phyloP scores from a whole-genome alignment of 2,888 invertebrate genomes.

The Hemaris fuciformis region DNA sequence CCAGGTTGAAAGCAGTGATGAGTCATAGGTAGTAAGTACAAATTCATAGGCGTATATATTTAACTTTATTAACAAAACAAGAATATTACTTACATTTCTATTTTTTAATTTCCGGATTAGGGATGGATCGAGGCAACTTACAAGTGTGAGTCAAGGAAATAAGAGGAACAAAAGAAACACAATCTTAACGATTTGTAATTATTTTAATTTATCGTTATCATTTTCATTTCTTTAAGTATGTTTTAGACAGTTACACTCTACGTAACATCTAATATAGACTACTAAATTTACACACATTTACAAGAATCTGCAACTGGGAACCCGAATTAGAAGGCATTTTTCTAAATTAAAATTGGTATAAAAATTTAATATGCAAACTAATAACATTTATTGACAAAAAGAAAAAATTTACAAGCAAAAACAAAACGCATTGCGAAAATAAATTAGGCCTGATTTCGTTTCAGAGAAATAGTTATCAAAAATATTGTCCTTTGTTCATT shows the following conservation, averaged over 20 bases:
- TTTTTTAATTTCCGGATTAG: too few species aligned
- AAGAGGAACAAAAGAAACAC: constrained; percentile 14
- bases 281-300: constrained; percentile 78
- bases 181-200: constrained; percentile 44
- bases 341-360: constrained; percentile 27
- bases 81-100: too few species aligned
- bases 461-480: constrained; percentile 1
- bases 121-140: too few species aligned
- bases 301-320: constrained; percentile 68
- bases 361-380: constrained; percentile 13
- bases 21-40: too few species aligned
- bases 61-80: too few species aligned
- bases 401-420: constrained; percentile 7
- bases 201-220: constrained; percentile 66
- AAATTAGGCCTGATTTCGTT: constrained; percentile 33
- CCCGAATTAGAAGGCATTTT: constrained; percentile 31
- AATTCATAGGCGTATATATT: too few species aligned
- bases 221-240: constrained; percentile 55
- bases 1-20: too few species aligned
- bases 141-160: not conserved
- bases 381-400: constrained; percentile 7
- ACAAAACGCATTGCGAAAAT: constrained; percentile 11
- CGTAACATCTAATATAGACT: constrained; percentile 77
- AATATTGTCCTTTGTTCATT: not conserved
- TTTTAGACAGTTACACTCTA: constrained; percentile 74